These are phyloP conservation scores for Pomatorhinus ruficollis DNA, from an alignment of 2,113 vertebrate species.

Conservation along the genomic window DNA sequence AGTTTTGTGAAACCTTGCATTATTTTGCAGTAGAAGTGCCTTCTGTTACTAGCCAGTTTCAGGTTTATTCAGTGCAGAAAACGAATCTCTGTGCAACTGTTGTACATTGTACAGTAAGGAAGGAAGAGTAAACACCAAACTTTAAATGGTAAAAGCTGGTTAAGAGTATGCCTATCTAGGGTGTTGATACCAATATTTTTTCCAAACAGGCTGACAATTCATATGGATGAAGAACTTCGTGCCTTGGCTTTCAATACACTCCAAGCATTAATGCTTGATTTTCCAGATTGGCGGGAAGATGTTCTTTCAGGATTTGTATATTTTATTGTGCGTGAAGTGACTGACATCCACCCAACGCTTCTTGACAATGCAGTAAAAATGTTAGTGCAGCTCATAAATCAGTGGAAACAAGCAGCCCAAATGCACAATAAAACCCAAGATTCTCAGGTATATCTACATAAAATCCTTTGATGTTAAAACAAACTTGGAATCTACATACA, in stretches of 20 bases:
- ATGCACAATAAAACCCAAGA: conserved; percentile 90
- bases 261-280: conserved; percentile 96
- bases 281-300: conserved; percentile 97
- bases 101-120: not conserved
- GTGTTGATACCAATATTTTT: conserved; percentile 15
- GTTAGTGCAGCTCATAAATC: conserved; percentile 95
- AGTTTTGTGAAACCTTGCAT: not conserved
- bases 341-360: conserved; percentile 92
- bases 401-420: conserved; percentile 95
- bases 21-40: not conserved
- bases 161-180: not conserved
- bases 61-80: not conserved
- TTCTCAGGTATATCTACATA: conserved; percentile 78
- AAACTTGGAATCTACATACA: not conserved
- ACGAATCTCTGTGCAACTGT: not conserved
- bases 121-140: not conserved
- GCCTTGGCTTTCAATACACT: conserved; percentile 96
- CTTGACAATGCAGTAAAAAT: conserved; percentile 98
- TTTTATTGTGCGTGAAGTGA: conserved; percentile 96
- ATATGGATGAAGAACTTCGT: conserved; percentile 98
- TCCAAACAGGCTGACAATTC: conserved; percentile 89
- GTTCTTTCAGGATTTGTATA: conserved; percentile 96
- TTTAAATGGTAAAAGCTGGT: not conserved
- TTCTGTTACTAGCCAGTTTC: not conserved
- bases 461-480: not conserved